Percentiles rank a stretch among this genome's conserved stretches.
Conservation (phyloP, 2,888 invertebrate genomes). For the Cephus nigrinus region DNA sequence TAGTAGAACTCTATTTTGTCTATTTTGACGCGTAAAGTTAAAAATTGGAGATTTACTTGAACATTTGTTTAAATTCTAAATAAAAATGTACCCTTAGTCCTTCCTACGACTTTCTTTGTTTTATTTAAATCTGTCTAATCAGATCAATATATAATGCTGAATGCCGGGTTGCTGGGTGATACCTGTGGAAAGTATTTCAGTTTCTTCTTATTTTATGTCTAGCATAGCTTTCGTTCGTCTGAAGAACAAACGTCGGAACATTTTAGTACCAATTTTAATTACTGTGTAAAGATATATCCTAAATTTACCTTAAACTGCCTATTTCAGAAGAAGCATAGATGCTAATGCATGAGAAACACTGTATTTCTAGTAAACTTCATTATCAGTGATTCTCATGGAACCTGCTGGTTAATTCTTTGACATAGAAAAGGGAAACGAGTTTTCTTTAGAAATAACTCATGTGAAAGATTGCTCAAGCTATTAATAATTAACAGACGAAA, state of each 20-base stretch:
- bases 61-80: background rate
- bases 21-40: background rate
- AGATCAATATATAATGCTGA: background rate
- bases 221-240: background rate
- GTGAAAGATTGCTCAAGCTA: background rate
- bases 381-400: background rate
- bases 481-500: background rate
- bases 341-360: background rate
- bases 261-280: background rate
- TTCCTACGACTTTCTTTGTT: background rate
- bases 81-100: background rate
- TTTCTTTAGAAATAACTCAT: background rate
- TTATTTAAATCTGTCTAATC: background rate
- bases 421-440: background rate
- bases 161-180: background rate
- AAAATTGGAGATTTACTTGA: background rate
- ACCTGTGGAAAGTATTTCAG: background rate
- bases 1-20: background rate
- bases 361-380: background rate
- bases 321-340: background rate
- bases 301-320: background rate
- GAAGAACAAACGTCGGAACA: background rate
- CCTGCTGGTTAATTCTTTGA: background rate
- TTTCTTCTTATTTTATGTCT: background rate
- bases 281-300: background rate